phyloP scores from a whole-genome alignment of 2,113 vertebrate species.

The Atractosteus spatula region DNA sequence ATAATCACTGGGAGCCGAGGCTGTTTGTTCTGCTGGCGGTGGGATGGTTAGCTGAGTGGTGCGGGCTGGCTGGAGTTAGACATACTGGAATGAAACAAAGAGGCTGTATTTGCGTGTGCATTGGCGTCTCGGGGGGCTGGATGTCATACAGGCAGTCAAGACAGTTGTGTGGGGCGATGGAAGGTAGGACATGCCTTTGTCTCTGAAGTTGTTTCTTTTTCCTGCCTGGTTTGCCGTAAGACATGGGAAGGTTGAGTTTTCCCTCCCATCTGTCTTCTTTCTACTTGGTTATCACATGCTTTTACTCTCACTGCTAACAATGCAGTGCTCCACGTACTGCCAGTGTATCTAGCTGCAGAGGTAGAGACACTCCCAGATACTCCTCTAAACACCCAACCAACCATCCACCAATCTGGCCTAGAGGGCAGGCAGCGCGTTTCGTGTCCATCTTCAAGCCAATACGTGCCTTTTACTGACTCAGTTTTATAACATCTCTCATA shows the following conservation, averaged over 20 bases:
- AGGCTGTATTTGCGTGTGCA: background rate
- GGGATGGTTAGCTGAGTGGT: background rate
- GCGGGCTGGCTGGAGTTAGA: background rate
- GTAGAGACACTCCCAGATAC: no score
- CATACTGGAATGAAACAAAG: background rate
- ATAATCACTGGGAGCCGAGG: slow-evolving; percentile 66
- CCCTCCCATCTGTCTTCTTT: no score
- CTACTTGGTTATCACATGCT: no score
- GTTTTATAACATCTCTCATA: no score
- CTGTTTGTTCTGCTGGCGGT: slow-evolving; percentile 30
- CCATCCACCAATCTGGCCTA: no score
- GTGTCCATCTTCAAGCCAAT: no score
- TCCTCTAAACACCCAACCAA: no score
- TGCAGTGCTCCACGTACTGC: no score
- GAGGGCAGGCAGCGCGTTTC: no score
- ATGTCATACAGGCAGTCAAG: background rate
- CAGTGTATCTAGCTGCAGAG: no score
- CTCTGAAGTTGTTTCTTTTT: background rate
- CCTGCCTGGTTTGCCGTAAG: background rate
- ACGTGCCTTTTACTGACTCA: no score
- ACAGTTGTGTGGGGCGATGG: background rate
- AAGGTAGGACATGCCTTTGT: background rate
- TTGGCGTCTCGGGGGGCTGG: background rate
- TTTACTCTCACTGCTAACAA: no score
- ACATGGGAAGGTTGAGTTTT: background rate